Evolutionary conservation across 2,888 invertebrate species (phyloP), one percentile per base, ranked within the genome.

Genomic region (Netelia inedita): DNA sequence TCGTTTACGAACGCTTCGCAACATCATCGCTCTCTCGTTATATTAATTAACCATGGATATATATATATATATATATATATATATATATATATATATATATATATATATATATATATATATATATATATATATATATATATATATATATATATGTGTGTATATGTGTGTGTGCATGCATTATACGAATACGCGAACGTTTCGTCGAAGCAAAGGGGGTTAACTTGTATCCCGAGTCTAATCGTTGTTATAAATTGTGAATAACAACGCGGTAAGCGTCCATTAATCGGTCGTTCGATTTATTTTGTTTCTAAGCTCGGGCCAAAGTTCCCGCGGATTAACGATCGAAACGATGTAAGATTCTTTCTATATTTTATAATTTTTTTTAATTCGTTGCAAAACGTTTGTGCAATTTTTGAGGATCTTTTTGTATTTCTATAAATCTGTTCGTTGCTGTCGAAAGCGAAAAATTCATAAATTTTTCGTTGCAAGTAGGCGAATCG

Each of bases 1-100:
- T 82, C 66, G 79, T 75, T 82, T 55, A 75, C 63, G 65, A 55
- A 66, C 66, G 73, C 21, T 3, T 46, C 79, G 68, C 19, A 61
- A 71, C 79, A 41, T 81, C 78, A 50, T 65, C 50, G 66, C 14
- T 79, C 46, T 59, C 23, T 66, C 74, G 69, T 68, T 72, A 23
- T 63, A 59, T 82, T 43, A 46, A 65, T 72, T 71, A 63, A 78
- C 69, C 50, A 71, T 14, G 14, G 61, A 69, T 61, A 46, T 55
- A 19, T 14, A 11, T 46, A 0, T 46, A 46, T 46, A 10, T 46
- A 43, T 23, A 23, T 1, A 1, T 23, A 23, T 23, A 23, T 23
- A 23, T 23, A 23, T 23, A 23, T 23, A 23, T 23, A 23, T 23
- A 5, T 28, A 5, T 28, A 5, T 28, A 0, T 46, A 46, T 46